phyloP scores from a whole-genome alignment of 2,113 vertebrate genomes.

The Hemibagrus wyckioides region DNA sequence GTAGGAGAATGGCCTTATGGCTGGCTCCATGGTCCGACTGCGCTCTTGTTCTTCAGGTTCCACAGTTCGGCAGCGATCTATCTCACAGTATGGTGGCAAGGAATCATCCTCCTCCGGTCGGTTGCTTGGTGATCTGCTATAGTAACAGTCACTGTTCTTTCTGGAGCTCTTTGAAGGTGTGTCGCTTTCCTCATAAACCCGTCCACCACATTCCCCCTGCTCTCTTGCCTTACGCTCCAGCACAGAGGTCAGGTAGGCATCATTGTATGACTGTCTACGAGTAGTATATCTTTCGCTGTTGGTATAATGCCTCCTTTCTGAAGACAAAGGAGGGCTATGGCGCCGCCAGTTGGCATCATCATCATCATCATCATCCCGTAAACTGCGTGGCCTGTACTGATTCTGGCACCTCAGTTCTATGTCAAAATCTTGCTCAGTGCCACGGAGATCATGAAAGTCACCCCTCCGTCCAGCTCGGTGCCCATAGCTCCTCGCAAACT shows the following conservation, averaged over 20 bases:
- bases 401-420: constrained; percentile 67
- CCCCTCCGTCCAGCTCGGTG: constrained; percentile 68
- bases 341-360: constrained; percentile 73
- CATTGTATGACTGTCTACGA: constrained; percentile 79
- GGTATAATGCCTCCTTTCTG: constrained; percentile 77
- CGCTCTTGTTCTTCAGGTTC: constrained; percentile 45
- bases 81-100: constrained; percentile 88
- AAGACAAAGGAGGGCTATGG: constrained; percentile 77
- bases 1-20: constrained; percentile 74
- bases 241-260: constrained; percentile 77
- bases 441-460: constrained; percentile 65
- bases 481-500: constrained; percentile 82
- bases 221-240: constrained; percentile 81
- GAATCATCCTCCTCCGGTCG: constrained; percentile 81
- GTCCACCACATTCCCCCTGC: constrained; percentile 59
- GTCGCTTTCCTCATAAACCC: constrained; percentile 76
- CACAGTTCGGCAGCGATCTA: constrained; percentile 71
- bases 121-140: constrained; percentile 71
- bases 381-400: constrained; percentile 56
- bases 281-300: constrained; percentile 74
- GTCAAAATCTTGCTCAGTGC: constrained; percentile 56
- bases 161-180: constrained; percentile 88
- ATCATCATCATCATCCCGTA: constrained; percentile 61
- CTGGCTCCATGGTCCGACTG: constrained; percentile 62
- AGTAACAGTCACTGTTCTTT: constrained; percentile 70